These are phyloP conservation scores for Hypotaenidia philippensis DNA, from an alignment of 2,797 vertebrate genomes.

Conservation along the genomic window DNA sequence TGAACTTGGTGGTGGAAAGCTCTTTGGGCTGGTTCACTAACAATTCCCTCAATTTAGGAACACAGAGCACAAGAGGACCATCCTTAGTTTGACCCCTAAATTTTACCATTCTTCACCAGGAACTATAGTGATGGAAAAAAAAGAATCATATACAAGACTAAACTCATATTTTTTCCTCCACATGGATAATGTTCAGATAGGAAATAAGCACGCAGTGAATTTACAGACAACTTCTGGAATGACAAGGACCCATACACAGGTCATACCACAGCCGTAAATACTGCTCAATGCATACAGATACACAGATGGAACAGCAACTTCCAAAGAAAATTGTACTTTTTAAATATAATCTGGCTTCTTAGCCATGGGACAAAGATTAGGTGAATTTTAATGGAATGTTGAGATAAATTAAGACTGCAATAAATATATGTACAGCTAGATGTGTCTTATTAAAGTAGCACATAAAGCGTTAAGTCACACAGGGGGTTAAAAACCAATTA, in stretches of 20 bases:
- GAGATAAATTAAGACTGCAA: slow-evolving; percentile 15
- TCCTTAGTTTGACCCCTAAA: neutral
- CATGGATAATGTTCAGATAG: neutral
- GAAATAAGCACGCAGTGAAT: neutral
- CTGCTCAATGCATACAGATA: neutral
- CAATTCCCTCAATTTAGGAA: neutral
- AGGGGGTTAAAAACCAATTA: neutral
- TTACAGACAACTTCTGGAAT: neutral
- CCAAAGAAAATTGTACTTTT: neutral
- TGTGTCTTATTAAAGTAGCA: neutral
- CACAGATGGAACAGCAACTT: neutral
- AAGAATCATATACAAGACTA: neutral
- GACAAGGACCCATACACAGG: neutral
- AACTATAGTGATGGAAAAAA: neutral
- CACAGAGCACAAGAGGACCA: neutral
- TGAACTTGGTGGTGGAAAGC: accelerated
- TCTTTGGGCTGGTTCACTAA: neutral
- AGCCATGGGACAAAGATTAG: neutral
- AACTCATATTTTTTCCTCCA: neutral
- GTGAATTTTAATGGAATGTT: neutral
- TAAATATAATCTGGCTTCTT: neutral
- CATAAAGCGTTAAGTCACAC: neutral
- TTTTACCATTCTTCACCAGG: neutral
- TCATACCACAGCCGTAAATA: neutral
- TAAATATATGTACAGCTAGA: neutral